Evolutionary conservation across 92 coral and sea anemone species (phyloP).

Genomic region (Virgularia gustaviana): DNA sequence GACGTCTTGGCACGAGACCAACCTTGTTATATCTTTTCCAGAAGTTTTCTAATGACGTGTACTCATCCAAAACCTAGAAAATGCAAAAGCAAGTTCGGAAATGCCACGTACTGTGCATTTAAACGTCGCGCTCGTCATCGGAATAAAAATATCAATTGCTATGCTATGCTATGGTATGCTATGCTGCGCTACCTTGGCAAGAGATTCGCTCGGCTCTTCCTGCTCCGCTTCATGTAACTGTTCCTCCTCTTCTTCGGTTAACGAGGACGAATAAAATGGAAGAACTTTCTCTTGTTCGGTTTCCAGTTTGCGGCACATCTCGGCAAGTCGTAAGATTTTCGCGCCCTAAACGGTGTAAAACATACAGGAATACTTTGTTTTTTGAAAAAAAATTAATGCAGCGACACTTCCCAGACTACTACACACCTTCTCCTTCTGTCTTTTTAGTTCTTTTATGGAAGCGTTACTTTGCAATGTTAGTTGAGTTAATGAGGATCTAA

Average conservation of each 20-base stretch:
- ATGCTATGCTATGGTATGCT: not conserved
- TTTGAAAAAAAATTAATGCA: not conserved
- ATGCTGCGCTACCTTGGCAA: constrained; percentile 68
- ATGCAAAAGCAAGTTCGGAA: not conserved
- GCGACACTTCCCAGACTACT: too few relatives aligned
- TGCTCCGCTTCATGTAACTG: constrained; percentile 81
- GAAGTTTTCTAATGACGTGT: constrained; percentile 86
- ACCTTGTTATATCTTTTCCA: constrained; percentile 98
- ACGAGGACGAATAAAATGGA: constrained; percentile 86
- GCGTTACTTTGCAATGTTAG: constrained; percentile 95
- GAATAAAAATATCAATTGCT: too few relatives aligned
- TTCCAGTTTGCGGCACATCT: constrained; percentile 95
- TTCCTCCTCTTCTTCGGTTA: constrained; percentile 81
- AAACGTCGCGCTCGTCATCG: not conserved
- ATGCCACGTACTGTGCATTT: not conserved
- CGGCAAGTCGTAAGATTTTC: constrained; percentile 76
- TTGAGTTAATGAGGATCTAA: constrained; percentile 82
- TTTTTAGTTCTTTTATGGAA: constrained; percentile 79
- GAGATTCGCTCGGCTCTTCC: constrained; percentile 81
- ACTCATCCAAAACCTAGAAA: constrained; percentile 81
- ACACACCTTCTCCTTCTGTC: constrained; percentile 75
- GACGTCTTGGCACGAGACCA: not conserved
- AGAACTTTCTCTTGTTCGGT: constrained; percentile 96
- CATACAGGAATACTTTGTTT: not conserved
- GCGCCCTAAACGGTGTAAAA: constrained; percentile 55